Evolutionary conservation across 2,888 invertebrate species (phyloP).

Genomic region (Synanthedon formicaeformis): DNA sequence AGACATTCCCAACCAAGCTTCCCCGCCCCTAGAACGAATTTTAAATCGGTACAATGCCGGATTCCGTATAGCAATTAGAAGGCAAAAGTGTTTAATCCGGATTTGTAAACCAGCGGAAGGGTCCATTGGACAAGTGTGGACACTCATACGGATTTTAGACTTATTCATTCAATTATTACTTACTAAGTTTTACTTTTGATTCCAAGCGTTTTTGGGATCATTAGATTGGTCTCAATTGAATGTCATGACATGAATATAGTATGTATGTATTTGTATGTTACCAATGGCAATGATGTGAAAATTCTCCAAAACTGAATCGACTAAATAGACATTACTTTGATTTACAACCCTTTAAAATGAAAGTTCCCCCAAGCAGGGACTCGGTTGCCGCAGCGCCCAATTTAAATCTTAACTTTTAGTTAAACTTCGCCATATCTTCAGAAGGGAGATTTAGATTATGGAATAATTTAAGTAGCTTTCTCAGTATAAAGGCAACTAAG

Average conservation of each 20-base stretch:
- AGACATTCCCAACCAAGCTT: not conserved
- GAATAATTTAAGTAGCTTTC: constrained; percentile 36
- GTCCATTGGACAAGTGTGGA: constrained; percentile 8
- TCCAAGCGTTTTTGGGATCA: too few relatives aligned
- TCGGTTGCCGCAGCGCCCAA: constrained; percentile 36
- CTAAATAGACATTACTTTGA: constrained; percentile 51
- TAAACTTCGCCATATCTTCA: constrained; percentile 45
- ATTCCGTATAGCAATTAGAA: constrained; percentile 21
- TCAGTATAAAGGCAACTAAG: not conserved
- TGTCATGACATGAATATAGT: too few relatives aligned
- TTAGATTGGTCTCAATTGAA: too few relatives aligned
- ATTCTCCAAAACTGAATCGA: constrained; percentile 32
- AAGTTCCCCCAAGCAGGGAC: constrained; percentile 33
- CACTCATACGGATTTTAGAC: not conserved
- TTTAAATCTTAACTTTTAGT: constrained; percentile 56
- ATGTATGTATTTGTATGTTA: too few relatives aligned
- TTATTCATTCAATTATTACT: not conserved
- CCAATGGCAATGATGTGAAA: not conserved
- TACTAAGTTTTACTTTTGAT: not conserved
- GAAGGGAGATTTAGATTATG: constrained; percentile 39
- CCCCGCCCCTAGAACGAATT: constrained; percentile 3
- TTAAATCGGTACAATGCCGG: constrained; percentile 10
- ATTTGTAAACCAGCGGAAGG: constrained; percentile 30
- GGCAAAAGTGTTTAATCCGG: constrained; percentile 27
- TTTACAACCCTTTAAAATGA: constrained; percentile 53